A percentile compares a stretch with the other conserved stretches of the same genome.
phyloP scores from a whole-genome alignment of 1,140 invertebrate species.

The Plectus sambesii region DNA sequence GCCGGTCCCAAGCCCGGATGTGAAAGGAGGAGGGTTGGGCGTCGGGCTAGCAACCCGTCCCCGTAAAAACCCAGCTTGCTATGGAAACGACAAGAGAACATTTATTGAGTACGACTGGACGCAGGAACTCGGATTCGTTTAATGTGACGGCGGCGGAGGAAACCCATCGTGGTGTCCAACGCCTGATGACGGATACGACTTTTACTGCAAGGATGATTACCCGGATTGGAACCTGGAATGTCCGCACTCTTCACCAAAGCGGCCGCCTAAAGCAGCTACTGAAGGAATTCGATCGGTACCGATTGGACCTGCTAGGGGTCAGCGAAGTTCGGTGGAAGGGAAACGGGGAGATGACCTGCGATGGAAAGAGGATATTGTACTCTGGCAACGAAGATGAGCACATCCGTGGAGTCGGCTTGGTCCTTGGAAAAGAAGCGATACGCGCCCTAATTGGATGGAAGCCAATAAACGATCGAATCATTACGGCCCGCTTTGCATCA shows the following conservation, averaged over 20 bases:
- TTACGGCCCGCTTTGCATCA: conserved; percentile 3
- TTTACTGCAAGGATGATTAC: no score
- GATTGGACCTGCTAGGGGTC: conserved; percentile 3
- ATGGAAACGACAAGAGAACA: no score
- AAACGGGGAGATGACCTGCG: neutral
- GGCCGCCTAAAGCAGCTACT: conserved; percentile 2
- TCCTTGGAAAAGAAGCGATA: neutral
- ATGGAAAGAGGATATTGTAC: conserved; percentile 5
- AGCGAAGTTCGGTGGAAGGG: conserved; percentile 3
- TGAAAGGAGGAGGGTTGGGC: no score
- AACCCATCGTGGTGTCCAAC: no score
- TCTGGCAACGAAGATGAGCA: conserved; percentile 4
- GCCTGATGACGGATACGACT: no score
- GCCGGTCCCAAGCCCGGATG: no score
- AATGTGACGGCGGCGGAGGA: no score
- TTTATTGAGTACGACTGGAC: no score
- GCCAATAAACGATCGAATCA: conserved; percentile 6
- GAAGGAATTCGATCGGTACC: conserved; percentile 3
- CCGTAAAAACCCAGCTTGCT: no score
- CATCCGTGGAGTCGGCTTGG: conserved; percentile 3
- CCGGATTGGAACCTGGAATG: no score
- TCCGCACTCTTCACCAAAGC: neutral
- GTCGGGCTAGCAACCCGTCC: no score
- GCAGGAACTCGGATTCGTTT: no score
- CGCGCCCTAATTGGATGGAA: conserved; percentile 1